A percentile compares a stretch with the other conserved stretches of the same genome.
These are phyloP conservation scores for Zaprionus inermis DNA, from an alignment of 1,140 invertebrate genomes.

Conservation along the genomic window DNA sequence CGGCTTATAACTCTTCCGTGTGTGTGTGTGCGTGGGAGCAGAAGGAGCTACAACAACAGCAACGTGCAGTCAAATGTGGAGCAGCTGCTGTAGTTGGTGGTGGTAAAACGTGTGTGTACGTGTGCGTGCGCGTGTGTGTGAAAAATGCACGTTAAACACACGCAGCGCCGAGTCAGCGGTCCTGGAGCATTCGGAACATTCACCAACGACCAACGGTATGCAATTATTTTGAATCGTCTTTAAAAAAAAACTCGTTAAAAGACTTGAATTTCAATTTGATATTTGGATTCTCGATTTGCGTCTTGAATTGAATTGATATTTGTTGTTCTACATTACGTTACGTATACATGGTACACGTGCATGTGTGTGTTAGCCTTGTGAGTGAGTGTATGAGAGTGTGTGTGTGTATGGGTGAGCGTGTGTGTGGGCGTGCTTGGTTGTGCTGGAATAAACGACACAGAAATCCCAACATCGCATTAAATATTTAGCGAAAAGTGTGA, in stretches of 20 bases:
- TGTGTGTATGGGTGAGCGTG: conserved; percentile 10
- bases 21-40: conserved; percentile 3
- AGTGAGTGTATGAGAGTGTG: conserved; percentile 2
- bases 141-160: conserved; percentile 84
- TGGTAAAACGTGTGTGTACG: conserved; percentile 31
- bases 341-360: conserved; percentile 17
- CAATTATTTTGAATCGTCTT: conserved; percentile 42
- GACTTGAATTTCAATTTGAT: neutral
- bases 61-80: conserved; percentile 44
- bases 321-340: conserved; percentile 43
- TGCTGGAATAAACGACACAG: conserved; percentile 27
- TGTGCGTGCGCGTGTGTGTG: conserved; percentile 30
- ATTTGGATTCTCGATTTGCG: conserved; percentile 1
- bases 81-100: conserved; percentile 43
- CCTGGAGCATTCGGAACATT: conserved; percentile 84
- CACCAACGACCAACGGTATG: conserved; percentile 83
- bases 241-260: neutral
- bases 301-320: conserved; percentile 33
- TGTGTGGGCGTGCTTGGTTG: conserved; percentile 28
- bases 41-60: neutral
- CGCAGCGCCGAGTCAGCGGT: conserved; percentile 83
- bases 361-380: conserved; percentile 7
- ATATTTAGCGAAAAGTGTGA: conserved; percentile 44
- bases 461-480: conserved; percentile 51
- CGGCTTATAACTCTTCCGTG: conserved; percentile 5